Evolutionary conservation across 2,888 invertebrate species (phyloP).

Genomic region (Drosophila seclusa): DNA sequence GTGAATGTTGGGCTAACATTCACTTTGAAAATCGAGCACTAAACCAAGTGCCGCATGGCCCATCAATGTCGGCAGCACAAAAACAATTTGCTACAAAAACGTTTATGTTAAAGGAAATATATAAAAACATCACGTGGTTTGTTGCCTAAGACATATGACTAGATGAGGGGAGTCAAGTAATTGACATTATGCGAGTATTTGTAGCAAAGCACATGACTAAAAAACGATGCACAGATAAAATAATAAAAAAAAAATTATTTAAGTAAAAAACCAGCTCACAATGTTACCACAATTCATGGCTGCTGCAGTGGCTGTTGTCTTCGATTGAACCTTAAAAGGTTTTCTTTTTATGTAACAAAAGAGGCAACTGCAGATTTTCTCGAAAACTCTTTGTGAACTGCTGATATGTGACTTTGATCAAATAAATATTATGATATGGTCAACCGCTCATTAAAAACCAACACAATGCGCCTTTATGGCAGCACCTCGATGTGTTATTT

Average conservation of each 20-base stretch:
- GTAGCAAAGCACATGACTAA: constrained; percentile 65
- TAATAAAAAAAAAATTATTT: background rate
- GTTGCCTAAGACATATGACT: constrained; percentile 13
- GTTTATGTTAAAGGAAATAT: constrained; percentile 17
- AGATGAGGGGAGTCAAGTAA: constrained; percentile 28
- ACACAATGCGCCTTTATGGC: constrained; percentile 48
- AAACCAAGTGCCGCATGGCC: constrained; percentile 34
- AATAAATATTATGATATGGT: constrained; percentile 9
- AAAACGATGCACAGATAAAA: constrained; percentile 28
- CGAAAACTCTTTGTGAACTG: constrained; percentile 6
- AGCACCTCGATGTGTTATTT: constrained; percentile 28
- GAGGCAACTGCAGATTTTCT: constrained; percentile 9
- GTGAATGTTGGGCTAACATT: constrained; percentile 70
- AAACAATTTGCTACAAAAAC: constrained; percentile 44
- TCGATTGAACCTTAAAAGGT: constrained; percentile 50
- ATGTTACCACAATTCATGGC: constrained; percentile 60
- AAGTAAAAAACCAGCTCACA: constrained; percentile 40
- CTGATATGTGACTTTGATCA: constrained; percentile 17
- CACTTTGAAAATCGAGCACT: constrained; percentile 69
- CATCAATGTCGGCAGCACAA: constrained; percentile 56
- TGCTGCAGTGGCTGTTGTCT: constrained; percentile 30
- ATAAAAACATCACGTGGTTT: constrained; percentile 21
- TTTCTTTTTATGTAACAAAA: constrained; percentile 53
- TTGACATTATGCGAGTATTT: constrained; percentile 53
- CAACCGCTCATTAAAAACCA: constrained; percentile 51